Base-by-base conservation (phyloP, 2,797 vertebrate species). In the Characodon lateralis region DNA sequence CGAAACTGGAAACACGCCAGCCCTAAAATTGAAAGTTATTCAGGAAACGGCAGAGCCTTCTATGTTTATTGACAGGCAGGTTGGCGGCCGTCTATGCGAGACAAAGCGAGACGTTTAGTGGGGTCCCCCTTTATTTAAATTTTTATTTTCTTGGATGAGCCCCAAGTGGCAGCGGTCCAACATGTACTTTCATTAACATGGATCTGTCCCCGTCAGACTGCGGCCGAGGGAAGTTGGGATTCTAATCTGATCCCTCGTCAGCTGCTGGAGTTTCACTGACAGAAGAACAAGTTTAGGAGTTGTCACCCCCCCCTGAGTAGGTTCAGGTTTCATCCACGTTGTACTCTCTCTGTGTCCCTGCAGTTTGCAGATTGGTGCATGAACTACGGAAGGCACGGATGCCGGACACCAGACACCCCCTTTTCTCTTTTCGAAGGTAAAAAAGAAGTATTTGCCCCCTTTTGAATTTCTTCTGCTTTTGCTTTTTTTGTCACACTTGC, bases 401-500 rank as follows among this genome's bases (percentile, higher is more conserved):
- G 98, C 92, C 94, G 97, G 87, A 99, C 96, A 5, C 97, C 98
- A 0, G 98, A 99, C 87, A 97, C 97, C 0, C 98, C 98, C 0
- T 99, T 96, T 94, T 99, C 98, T 13, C 97, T 99, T 72, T 99
- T 99, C 90, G 98, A 99, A 98, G 98, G 98, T 99, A 98, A 86
- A 18, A 73, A 35, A 35, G 35, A 46, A 7, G 1, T 46, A 7
- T 46, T 46, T 1, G 10, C 7, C 5, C 43, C 43, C 6, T 46
- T 46, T 2, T 46, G 12, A 2, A 13, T 13, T 48, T 48, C 48
- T 13, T 48, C 48, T 48, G 48, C 12, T 48, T 50, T 13, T 50
- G 48, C 12, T 50, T 50, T 13, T 13, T 12, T 13, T 50, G 48
- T 50, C 48, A 12, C 48, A 50, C 2, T 12, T 46, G 10, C 6